Evolutionary conservation across 2,888 invertebrate species (phyloP).

Genomic region (Octodonta nipae): DNA sequence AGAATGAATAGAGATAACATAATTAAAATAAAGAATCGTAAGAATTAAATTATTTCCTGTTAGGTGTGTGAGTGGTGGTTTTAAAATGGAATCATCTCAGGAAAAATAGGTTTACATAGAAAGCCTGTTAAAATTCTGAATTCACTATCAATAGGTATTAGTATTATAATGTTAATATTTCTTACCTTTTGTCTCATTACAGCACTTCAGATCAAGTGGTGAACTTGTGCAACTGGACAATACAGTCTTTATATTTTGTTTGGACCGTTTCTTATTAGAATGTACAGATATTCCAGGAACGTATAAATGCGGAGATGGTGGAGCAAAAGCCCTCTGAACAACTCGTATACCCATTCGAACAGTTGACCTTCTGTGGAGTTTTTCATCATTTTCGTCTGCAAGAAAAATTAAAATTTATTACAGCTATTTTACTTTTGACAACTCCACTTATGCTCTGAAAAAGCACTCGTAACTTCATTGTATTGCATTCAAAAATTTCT

Average conservation of each 20-base stretch:
- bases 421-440: not conserved
- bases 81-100: no score
- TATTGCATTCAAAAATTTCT: no score
- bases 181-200: slow-evolving; percentile 15
- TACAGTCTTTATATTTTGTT: slow-evolving; percentile 25
- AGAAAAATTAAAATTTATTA: slow-evolving; percentile 10
- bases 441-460: no score
- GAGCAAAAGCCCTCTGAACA: slow-evolving; percentile 48
- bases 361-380: slow-evolving; percentile 62
- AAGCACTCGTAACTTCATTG: no score
- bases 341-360: slow-evolving; percentile 79
- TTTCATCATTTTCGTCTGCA: slow-evolving; percentile 74
- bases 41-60: no score
- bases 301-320: slow-evolving; percentile 32
- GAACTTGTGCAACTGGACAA: slow-evolving; percentile 30
- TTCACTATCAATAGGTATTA: no score
- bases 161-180: no score
- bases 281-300: slow-evolving; percentile 23
- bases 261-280: slow-evolving; percentile 21
- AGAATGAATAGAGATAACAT: no score
- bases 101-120: no score
- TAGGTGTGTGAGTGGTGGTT: no score
- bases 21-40: no score
- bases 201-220: slow-evolving; percentile 23
- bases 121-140: no score